phyloP scores from a whole-genome alignment of 2,113 vertebrate species.

The Prionailurus viverrinus region DNA sequence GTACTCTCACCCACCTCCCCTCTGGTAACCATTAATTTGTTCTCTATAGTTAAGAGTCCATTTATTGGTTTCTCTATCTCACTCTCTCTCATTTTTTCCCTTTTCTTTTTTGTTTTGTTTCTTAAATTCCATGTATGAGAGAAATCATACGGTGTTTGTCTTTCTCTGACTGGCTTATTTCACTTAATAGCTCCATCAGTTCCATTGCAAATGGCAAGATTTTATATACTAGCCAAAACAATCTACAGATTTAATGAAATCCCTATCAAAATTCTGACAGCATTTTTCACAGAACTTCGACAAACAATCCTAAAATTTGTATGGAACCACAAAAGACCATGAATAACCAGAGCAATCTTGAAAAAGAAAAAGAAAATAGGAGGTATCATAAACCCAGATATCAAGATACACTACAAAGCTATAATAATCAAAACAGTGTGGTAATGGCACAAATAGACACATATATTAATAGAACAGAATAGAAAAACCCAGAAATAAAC shows the following conservation, averaged over 20 bases:
- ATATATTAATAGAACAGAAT: not conserved
- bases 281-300: not conserved
- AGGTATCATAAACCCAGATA: not conserved
- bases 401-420: not conserved
- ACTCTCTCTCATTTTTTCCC: not conserved
- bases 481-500: not conserved
- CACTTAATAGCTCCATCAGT: not conserved
- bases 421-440: not conserved
- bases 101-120: not conserved
- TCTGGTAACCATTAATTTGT: not conserved
- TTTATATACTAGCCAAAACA: not conserved
- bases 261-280: not conserved
- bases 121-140: not conserved
- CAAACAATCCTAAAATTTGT: not conserved
- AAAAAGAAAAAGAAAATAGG: not conserved
- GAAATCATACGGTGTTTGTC: not conserved
- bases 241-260: not conserved
- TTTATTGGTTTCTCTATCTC: not conserved
- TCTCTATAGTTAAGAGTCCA: not conserved
- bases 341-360: not conserved
- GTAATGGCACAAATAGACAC: not conserved
- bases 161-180: not conserved
- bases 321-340: not conserved
- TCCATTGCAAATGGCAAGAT: not conserved
- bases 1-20: not conserved